phyloP scores from a whole-genome alignment of 2,113 vertebrate genomes.

The Cephalopterus ornatus region DNA sequence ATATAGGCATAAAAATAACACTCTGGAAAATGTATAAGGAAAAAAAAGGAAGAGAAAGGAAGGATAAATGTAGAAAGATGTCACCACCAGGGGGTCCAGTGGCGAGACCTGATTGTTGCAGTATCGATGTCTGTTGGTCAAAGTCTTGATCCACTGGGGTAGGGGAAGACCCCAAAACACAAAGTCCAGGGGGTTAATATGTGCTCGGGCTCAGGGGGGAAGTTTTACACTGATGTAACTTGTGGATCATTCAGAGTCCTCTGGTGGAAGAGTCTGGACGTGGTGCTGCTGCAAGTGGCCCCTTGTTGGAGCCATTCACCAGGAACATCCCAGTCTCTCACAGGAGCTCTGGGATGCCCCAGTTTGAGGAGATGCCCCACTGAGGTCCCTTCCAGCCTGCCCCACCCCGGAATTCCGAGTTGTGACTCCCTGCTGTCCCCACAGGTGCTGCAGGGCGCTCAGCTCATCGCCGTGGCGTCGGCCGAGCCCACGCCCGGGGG shows the following conservation, averaged over 20 bases:
- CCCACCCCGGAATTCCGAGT: neutral
- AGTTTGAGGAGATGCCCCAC: neutral
- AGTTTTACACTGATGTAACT: too few species aligned
- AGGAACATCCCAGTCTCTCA: neutral
- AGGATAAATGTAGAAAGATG: neutral
- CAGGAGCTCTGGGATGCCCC: neutral
- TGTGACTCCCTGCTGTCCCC: neutral
- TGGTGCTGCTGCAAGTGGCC: neutral
- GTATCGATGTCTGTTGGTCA: neutral
- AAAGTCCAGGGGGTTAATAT: neutral
- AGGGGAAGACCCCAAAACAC: neutral
- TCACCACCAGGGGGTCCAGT: neutral
- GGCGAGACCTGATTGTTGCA: neutral
- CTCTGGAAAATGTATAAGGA: neutral
- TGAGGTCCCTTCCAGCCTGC: too few species aligned
- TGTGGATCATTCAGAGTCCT: neutral
- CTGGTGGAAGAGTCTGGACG: neutral
- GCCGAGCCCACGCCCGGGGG: constrained; percentile 82
- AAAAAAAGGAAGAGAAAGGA: neutral
- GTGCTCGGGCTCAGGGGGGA: neutral
- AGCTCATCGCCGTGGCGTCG: constrained; percentile 95
- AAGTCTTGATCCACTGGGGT: neutral
- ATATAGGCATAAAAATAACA: neutral
- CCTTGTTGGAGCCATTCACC: neutral
- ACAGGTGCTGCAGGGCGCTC: constrained; percentile 92